A percentile compares a stretch with the other conserved stretches of the same genome.
phyloP scores from a whole-genome alignment of 2,113 vertebrate species.

The Amia ocellicauda region DNA sequence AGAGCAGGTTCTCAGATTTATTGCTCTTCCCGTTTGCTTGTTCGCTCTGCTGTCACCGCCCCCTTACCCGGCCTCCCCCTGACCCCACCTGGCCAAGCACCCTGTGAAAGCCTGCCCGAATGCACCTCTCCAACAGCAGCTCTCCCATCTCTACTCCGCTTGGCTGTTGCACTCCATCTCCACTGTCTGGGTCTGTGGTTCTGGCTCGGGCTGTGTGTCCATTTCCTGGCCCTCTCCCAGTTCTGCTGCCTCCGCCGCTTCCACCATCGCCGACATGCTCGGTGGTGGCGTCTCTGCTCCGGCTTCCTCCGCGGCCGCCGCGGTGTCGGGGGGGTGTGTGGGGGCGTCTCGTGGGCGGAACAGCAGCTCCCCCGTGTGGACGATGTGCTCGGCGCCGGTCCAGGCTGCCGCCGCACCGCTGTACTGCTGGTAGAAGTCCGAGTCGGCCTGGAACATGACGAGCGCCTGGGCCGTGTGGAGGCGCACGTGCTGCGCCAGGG shows the following conservation, averaged over 20 bases:
- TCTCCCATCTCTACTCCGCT: slow-evolving; percentile 5
- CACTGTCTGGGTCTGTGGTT: slow-evolving; percentile 4
- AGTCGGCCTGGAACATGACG: slow-evolving; percentile 96
- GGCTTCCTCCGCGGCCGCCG: slow-evolving; percentile 33
- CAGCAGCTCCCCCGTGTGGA: slow-evolving; percentile 64
- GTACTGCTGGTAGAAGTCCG: slow-evolving; percentile 94
- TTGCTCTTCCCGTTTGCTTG: too few relatives aligned
- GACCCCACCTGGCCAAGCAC: too few relatives aligned
- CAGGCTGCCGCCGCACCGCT: slow-evolving; percentile 66
- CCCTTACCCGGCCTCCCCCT: too few relatives aligned
- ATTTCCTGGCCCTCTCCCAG: slow-evolving; percentile 23
- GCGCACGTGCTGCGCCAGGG: slow-evolving; percentile 90
- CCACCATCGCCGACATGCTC: too few relatives aligned
- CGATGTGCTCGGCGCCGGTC: slow-evolving; percentile 80
- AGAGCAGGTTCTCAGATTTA: too few relatives aligned
- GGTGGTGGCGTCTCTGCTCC: too few relatives aligned
- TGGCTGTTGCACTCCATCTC: slow-evolving; percentile 47
- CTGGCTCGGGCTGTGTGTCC: slow-evolving; percentile 28
- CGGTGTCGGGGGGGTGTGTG: too few relatives aligned
- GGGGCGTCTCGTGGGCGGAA: too few relatives aligned
- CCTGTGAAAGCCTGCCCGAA: too few relatives aligned
- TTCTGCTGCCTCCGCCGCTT: too few relatives aligned
- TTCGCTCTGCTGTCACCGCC: too few relatives aligned
- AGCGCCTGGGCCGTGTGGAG: slow-evolving; percentile 96
- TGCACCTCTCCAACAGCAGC: too few relatives aligned